These are phyloP conservation scores for Rhagophthalmus giganteus DNA, from an alignment of 2,888 invertebrate species.

Conservation along the genomic window DNA sequence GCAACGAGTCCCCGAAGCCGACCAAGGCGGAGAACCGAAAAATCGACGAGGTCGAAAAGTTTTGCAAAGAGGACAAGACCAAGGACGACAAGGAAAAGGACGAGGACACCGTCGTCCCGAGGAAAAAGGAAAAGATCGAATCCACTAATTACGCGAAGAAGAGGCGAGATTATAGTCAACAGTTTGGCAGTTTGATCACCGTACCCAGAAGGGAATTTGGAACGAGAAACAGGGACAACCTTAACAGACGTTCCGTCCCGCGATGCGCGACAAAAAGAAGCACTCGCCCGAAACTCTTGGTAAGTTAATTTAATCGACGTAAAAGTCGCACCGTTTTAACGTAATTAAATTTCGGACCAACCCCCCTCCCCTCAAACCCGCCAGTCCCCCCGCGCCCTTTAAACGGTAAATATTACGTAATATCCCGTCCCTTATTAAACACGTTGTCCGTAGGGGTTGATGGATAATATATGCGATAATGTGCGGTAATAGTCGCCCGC, in stretches of 20 bases:
- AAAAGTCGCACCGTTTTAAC: background rate
- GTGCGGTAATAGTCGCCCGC: constrained; percentile 30
- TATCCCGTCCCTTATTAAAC: constrained; percentile 24
- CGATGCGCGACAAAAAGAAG: constrained; percentile 56
- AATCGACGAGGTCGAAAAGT: constrained; percentile 47
- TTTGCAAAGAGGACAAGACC: constrained; percentile 51
- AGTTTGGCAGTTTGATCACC: constrained; percentile 52
- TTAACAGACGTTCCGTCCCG: constrained; percentile 51
- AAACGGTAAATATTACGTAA: constrained; percentile 11
- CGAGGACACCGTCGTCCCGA: constrained; percentile 54
- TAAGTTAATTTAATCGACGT: constrained; percentile 36
- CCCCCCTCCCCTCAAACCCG: background rate
- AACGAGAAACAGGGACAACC: constrained; percentile 44
- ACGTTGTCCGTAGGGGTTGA: constrained; percentile 29
- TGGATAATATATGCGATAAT: constrained; percentile 33
- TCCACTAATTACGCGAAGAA: constrained; percentile 49
- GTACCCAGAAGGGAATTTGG: constrained; percentile 49
- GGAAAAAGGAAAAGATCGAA: constrained; percentile 61
- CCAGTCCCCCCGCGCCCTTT: constrained; percentile 4
- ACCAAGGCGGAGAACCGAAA: constrained; percentile 26
- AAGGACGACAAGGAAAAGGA: constrained; percentile 54
- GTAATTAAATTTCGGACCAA: constrained; percentile 10
- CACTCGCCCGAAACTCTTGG: constrained; percentile 54
- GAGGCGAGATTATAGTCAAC: constrained; percentile 51
- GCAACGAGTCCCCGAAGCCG: constrained; percentile 39